phyloP scores from a whole-genome alignment of 2,113 vertebrate species.

The Larimichthys polyactis region DNA sequence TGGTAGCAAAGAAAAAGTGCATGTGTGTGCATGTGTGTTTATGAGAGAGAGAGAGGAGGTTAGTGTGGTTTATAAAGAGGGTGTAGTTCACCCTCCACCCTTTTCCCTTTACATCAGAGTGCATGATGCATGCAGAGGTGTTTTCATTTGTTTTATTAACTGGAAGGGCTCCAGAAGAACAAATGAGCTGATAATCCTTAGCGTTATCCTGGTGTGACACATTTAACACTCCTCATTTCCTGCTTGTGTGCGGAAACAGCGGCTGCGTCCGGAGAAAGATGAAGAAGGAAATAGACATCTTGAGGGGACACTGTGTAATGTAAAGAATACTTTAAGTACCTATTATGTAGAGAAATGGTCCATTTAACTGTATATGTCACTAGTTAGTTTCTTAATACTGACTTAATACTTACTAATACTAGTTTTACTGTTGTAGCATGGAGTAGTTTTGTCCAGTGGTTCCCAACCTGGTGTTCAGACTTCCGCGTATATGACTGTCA shows the following conservation, averaged over 20 bases:
- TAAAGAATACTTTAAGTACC: neutral
- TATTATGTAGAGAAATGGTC: neutral
- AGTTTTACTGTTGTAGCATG: neutral
- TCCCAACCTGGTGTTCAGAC: neutral
- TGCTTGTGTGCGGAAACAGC: conserved; percentile 31
- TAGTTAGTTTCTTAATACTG: neutral
- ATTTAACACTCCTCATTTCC: conserved; percentile 40
- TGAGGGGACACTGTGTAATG: conserved; percentile 20
- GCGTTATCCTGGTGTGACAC: conserved; percentile 6
- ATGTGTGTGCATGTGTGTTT: conserved; percentile 31
- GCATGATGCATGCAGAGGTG: conserved; percentile 17
- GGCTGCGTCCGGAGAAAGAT: conserved; percentile 48
- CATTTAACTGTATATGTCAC: neutral
- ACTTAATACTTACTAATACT: too few relatives aligned
- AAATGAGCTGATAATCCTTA: conserved; percentile 15
- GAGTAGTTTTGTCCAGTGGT: neutral
- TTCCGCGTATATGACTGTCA: neutral
- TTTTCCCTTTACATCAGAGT: conserved; percentile 11
- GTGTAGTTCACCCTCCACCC: conserved; percentile 52
- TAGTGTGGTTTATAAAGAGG: conserved; percentile 38
- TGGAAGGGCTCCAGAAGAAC: conserved; percentile 24
- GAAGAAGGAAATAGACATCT: conserved; percentile 46
- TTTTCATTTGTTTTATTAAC: conserved; percentile 30
- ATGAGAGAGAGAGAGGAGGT: conserved; percentile 26
- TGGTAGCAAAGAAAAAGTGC: conserved; percentile 23